phyloP scores from a whole-genome alignment of 2,113 vertebrate genomes.

The Rhea pennata region DNA sequence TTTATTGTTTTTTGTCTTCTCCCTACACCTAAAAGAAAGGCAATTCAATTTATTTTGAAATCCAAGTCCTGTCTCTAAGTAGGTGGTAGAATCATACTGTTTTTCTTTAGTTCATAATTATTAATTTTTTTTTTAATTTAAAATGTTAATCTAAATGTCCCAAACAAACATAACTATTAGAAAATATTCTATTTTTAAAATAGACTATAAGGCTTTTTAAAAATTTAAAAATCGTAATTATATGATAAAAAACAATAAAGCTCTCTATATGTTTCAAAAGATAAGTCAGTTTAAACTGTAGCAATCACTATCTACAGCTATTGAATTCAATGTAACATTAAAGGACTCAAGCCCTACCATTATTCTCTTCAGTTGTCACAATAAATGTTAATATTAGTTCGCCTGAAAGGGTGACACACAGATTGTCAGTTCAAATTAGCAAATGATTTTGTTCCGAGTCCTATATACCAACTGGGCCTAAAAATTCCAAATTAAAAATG shows the following conservation, averaged over 20 bases:
- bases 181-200: not conserved
- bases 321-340: conserved; percentile 72
- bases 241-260: conserved; percentile 3
- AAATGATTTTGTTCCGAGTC: conserved; percentile 36
- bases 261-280: conserved; percentile 42
- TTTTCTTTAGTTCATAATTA: not conserved
- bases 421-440: conserved; percentile 65
- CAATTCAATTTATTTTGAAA: conserved; percentile 58
- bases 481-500: not conserved
- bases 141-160: not conserved
- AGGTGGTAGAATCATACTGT: not conserved
- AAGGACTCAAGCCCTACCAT: conserved; percentile 59
- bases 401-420: conserved; percentile 56
- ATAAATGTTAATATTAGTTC: conserved; percentile 68
- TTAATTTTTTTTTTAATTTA: not conserved
- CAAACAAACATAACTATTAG: not conserved
- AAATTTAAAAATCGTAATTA: not conserved
- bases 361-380: conserved; percentile 72
- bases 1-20: not conserved
- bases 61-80: not conserved
- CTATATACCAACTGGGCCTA: not conserved
- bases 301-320: conserved; percentile 64
- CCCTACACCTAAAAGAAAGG: not conserved
- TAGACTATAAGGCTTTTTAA: not conserved
- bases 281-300: conserved; percentile 60